Evolutionary conservation across 2,113 vertebrate species (phyloP), one percentile per base, ranked within the genome.

Genomic region (Strigops habroptila): DNA sequence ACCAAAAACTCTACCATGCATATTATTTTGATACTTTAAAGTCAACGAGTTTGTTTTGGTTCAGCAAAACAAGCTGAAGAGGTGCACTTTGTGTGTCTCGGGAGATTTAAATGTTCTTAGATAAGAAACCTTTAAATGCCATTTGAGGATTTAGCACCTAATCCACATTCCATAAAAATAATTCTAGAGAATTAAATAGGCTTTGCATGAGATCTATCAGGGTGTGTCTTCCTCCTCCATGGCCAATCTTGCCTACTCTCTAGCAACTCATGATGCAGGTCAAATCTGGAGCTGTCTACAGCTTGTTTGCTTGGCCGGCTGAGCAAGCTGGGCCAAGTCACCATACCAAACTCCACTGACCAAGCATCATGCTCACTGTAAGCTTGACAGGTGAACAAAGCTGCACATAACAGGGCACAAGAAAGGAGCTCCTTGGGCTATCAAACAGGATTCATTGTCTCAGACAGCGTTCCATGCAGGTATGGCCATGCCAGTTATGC

Each of bases 121-220:
- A 60, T 57, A 88, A 84, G 86, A 90, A 90, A 86, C 52, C 39
- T 92, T 82, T 90, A 93, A 95, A 95, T 52, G 39, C 41, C 65
- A 78, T 82, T 89, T 78, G 55, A 88, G 65, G 82, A 91, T 84
- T 93, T 82, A 79, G 48, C 52, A 90, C 28, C 75, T 92, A 90
- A 90, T 81, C 64, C 49, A 82, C 82, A 82, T 94, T 88, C 83
- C 94, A 95, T 79, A 60, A 92, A 91, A 95, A 84, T 71, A 87
- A 71, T 83, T 92, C 83, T 23, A 76, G 48, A 49, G 30, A 81
- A 78, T 86, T 92, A 86, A 96, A 75, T 23, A 79, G 73, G 44
- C 70, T 87, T 92, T 90, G 49, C 84, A 96, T 87, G 69, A 95
- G 83, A 71, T 62, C 89, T 69, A 5, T 53, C 60, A 74, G 86